Base-by-base conservation (phyloP, 2,888 invertebrate genomes). In the Drosophila kuntzei region DNA sequence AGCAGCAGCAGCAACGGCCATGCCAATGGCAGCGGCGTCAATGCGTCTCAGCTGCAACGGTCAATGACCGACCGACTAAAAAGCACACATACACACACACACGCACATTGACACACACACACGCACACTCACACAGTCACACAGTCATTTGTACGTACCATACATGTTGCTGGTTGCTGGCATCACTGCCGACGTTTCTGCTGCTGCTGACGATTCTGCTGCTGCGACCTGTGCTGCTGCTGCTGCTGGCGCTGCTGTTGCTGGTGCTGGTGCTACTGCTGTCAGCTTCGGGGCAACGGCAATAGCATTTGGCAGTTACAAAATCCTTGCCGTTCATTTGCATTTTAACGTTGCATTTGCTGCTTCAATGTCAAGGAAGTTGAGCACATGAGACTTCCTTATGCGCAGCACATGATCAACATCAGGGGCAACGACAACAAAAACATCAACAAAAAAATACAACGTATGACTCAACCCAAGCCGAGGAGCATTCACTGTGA, bases 1-100 rank as follows among this genome's bases (percentile, higher is more conserved):
- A 60, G 49, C 70, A 55, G 62, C 71, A 68, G 50, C 69, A 60
- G 63, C 73, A 68, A 73, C 64, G 71, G 71, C 80, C 78, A 76
- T 76, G 74, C 80, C 80, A 80, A 74, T 79, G 77, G 82, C 76
- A 79, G 76, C 89, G 86, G 89, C 89, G 87, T 80, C 88, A 90
- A 73, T 79, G 85, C 87, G 87, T 90, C 89, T 88, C 83, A 86
- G 89, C 72, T 78, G 82, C 74, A 80, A 76, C 89, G 90, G 90
- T 90, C 90, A 90, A 90, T 90, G 90, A 90, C 90, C 90, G 90
- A 89, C 89, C 90, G 89, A 90, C 90, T 90, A 90, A 90, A 89
- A 80, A 77, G 63, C 75, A 76, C 73, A 68, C 58, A 65, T 51
- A 66, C 41, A 59, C 41, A 54, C 54, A 59, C 58, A 54, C 34